These are phyloP conservation scores for Vanessa tameamea DNA, from an alignment of 1,140 invertebrate genomes.

Conservation along the genomic window DNA sequence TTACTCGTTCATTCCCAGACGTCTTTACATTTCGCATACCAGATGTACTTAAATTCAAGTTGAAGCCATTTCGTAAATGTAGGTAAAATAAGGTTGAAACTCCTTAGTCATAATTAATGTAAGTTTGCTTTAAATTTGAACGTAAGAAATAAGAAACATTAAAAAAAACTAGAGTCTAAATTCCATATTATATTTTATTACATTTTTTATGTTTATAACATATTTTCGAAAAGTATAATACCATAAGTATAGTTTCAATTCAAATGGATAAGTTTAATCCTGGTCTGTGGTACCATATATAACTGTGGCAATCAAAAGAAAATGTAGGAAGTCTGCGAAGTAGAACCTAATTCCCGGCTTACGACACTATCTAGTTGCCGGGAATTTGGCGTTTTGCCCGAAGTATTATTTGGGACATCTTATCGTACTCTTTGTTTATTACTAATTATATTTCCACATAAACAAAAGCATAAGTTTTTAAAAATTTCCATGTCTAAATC, in stretches of 20 bases:
- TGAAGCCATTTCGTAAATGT: background rate
- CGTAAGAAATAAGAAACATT: no score
- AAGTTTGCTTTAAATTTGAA: no score
- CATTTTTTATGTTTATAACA: no score
- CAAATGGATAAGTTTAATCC: conserved; percentile 21
- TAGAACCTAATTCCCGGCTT: conserved; percentile 43
- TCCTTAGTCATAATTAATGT: background rate
- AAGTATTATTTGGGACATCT: conserved; percentile 42
- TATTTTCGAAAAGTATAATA: background rate
- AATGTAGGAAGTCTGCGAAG: conserved; percentile 46
- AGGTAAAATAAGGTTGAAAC: background rate
- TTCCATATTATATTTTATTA: no score
- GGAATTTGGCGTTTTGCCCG: conserved; percentile 47
- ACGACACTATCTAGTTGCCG: conserved; percentile 43
- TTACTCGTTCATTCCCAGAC: background rate
- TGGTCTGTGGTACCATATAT: conserved; percentile 25
- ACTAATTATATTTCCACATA: conserved; percentile 37
- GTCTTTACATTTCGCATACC: background rate
- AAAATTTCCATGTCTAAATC: no score
- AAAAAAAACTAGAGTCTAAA: no score
- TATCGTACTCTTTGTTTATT: conserved; percentile 45
- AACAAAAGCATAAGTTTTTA: background rate
- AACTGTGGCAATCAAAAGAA: conserved; percentile 49
- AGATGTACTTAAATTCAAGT: background rate
- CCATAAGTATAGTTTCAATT: conserved; percentile 11